Percentiles rank a stretch among this genome's conserved stretches.
Evolutionary conservation across 2,888 invertebrate species (phyloP).

Genomic region (Eudiplozoon nipponicum): DNA sequence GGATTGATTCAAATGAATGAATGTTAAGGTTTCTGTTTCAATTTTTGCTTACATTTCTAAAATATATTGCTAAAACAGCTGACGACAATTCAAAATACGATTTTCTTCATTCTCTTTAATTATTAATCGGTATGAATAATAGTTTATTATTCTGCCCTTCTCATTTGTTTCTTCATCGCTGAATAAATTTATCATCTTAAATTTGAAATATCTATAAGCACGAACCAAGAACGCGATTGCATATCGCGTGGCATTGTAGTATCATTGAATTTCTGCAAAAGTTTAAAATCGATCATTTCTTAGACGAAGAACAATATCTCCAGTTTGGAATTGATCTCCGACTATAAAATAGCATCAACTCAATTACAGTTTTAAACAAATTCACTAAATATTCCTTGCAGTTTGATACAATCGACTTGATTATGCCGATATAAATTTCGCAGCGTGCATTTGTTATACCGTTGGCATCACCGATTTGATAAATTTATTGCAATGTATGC

Average conservation of each 20-base stretch:
- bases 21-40: constrained; percentile 16
- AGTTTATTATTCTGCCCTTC: constrained; percentile 19
- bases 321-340: constrained; percentile 17
- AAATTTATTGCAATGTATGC: constrained; percentile 21
- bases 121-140: constrained; percentile 16
- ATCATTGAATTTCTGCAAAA: constrained; percentile 20
- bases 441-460: neutral
- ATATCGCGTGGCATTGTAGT: constrained; percentile 25
- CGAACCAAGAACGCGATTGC: constrained; percentile 22
- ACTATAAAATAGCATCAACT: constrained; percentile 17
- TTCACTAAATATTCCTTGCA: neutral
- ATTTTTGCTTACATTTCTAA: constrained; percentile 17
- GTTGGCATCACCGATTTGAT: constrained; percentile 19
- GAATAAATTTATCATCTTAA: constrained; percentile 7
- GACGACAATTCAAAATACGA: constrained; percentile 17
- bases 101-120: constrained; percentile 11
- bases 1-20: constrained; percentile 7
- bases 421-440: constrained; percentile 1
- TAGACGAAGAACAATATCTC: constrained; percentile 21
- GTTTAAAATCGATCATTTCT: constrained; percentile 18
- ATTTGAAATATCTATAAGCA: constrained; percentile 18
- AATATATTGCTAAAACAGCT: constrained; percentile 16
- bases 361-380: constrained; percentile 8
- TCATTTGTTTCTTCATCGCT: constrained; percentile 18
- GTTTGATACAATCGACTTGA: neutral